Conservation (phyloP, 1,140 invertebrate genomes). For the Trypoxylus dichotomus region DNA sequence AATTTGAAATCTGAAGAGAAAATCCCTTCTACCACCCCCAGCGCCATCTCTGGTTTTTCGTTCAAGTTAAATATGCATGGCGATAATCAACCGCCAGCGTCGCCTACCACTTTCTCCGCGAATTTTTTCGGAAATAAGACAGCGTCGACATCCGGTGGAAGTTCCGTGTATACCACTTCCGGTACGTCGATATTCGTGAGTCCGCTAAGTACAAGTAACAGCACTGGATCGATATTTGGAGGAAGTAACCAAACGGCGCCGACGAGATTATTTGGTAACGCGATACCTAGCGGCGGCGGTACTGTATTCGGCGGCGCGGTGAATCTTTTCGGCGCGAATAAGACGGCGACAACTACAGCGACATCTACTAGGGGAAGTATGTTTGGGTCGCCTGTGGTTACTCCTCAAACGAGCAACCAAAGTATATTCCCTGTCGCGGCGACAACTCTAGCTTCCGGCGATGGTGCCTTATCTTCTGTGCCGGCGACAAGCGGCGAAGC, state of each 20-base stretch:
- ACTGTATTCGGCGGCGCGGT: neutral
- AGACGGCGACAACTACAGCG: neutral
- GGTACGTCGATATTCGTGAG: neutral
- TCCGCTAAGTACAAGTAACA: neutral
- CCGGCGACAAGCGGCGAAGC: neutral
- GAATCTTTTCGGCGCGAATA: constrained; percentile 25
- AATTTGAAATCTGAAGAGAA: neutral
- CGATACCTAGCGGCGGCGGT: neutral
- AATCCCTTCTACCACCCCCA: neutral
- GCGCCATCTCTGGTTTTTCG: neutral
- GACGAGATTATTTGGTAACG: too few species aligned
- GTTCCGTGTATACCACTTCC: neutral
- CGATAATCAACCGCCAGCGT: neutral
- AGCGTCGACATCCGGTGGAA: neutral
- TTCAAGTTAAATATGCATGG: neutral
- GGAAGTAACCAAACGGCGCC: neutral
- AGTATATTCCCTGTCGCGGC: neutral
- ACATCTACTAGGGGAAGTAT: neutral
- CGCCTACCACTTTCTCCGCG: neutral
- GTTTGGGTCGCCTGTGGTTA: too few species aligned
- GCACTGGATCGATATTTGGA: neutral
- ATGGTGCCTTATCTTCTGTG: too few species aligned
- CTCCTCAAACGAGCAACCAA: too few species aligned
- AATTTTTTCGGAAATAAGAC: neutral
- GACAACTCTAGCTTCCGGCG: constrained; percentile 25